phyloP scores from a whole-genome alignment of 2,113 vertebrate species.

The Carlito syrichta region DNA sequence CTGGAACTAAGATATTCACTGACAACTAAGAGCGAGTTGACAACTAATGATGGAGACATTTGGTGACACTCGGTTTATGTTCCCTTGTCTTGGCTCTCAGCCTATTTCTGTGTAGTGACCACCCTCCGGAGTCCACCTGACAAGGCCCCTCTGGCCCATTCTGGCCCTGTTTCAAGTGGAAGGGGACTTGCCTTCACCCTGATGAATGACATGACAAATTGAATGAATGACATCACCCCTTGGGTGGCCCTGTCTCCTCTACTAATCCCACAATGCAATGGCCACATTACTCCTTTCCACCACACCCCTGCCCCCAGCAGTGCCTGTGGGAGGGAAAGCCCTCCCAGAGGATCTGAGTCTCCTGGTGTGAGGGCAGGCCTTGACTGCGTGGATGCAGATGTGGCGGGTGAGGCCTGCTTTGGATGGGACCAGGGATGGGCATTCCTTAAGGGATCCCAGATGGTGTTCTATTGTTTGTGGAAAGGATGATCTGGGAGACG shows the following conservation, averaged over 20 bases:
- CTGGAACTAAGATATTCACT: neutral
- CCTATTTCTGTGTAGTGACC: fast-evolving
- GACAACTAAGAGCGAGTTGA: neutral
- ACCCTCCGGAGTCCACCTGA: no score
- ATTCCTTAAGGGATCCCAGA: neutral
- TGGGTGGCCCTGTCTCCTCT: neutral
- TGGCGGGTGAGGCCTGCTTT: neutral
- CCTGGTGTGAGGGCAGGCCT: neutral
- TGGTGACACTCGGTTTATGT: neutral
- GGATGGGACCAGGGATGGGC: neutral
- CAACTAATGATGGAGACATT: neutral
- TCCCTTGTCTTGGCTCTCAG: neutral
- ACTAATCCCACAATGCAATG: neutral
- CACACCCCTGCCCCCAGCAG: no score
- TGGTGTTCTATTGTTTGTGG: neutral
- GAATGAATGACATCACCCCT: neutral
- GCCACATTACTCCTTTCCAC: neutral
- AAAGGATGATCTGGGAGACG: neutral
- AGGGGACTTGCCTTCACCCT: neutral
- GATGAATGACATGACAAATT: neutral
- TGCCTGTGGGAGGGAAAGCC: neutral
- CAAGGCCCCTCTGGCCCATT: neutral
- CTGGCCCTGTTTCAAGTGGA: neutral
- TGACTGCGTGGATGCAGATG: neutral
- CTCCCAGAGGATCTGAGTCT: neutral